Evolutionary conservation across 2,797 vertebrate genomes (phyloP), one percentile per base, ranked within the genome.

Genomic region (Gouania willdenowi): DNA sequence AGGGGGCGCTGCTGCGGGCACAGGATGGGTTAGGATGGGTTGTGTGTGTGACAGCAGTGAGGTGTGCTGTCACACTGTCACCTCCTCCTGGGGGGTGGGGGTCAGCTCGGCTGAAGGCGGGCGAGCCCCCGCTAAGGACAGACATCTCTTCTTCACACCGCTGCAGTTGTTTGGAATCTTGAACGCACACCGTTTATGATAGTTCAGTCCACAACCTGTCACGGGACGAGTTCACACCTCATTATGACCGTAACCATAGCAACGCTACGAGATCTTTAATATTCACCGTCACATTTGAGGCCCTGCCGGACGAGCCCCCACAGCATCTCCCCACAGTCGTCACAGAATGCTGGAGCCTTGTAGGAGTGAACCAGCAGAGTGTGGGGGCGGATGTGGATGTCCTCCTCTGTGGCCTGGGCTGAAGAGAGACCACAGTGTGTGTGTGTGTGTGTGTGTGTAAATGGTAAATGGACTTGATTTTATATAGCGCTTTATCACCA

Each of bases 91-190:
- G 9, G 82, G 70, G 18, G 63, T 58, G 1, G 82, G 53, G 2
- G 80, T 57, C 42, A 75, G 65, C 17, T 94, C 92, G 1, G 21
- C 17, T 32, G 89, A 89, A 0, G 87, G 69, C 0, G 86, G 86
- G 18, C 91, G 89, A 5, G 88, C 86, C 34, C 89, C 29, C 1
- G 89, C 87, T 57, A 91, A 61, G 65, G 93, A 94, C 58, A 92
- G 77, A 2, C 92, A 89, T 10, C 93, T 87, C 78, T 94, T 94
- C 62, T 84, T 88, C 50, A 92, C 84, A n/a, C 92, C 93, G 41
- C 89, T 93, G 77, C 93, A 95, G 74, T 95, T 95, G 86, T 95
- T 95, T 40, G 92, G 93, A 71, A 95, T 94, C 82, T 93, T 94
- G 84, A 93, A 93, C 41, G 91, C 91, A 43, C 91, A 94, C 14